These are phyloP conservation scores for Anastrepha ludens DNA, from an alignment of 1,140 invertebrate species.

Conservation along the genomic window DNA sequence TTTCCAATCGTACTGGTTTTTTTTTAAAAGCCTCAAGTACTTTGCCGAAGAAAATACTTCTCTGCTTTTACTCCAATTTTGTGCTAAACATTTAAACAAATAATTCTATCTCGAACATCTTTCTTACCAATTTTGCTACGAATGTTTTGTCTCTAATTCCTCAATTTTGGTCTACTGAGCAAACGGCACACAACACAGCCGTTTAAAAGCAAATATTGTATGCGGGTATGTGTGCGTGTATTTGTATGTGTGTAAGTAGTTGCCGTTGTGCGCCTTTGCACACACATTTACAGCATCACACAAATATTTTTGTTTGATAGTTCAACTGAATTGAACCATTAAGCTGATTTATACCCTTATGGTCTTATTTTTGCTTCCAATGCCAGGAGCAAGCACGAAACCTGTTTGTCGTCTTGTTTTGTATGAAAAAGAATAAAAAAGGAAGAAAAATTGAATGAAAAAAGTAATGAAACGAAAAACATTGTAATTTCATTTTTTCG, in stretches of 20 bases:
- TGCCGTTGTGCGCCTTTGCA: neutral
- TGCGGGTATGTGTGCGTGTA: too few species aligned
- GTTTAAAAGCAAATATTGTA: too few species aligned
- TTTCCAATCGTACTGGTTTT: too few species aligned
- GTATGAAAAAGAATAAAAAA: neutral
- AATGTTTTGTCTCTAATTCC: too few species aligned
- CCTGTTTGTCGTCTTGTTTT: neutral
- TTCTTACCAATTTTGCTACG: too few species aligned
- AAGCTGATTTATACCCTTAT: conserved; percentile 50
- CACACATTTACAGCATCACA: conserved; percentile 32
- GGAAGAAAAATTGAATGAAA: neutral
- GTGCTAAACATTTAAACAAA: too few species aligned
- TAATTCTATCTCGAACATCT: too few species aligned
- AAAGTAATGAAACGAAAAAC: conserved; percentile 44
- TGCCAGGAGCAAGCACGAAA: conserved; percentile 9
- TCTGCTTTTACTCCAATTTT: too few species aligned
- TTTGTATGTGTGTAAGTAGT: neutral
- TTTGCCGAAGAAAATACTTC: too few species aligned
- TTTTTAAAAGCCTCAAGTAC: too few species aligned
- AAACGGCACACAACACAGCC: too few species aligned
- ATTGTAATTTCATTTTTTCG: conserved; percentile 36
- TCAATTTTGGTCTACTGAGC: too few species aligned
- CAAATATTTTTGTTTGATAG: conserved; percentile 52
- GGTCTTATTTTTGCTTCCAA: conserved; percentile 45
- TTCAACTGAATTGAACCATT: conserved; percentile 53